Evolutionary conservation across 1,140 invertebrate genomes (phyloP).

Genomic region (Drosophila lacteicornis): DNA sequence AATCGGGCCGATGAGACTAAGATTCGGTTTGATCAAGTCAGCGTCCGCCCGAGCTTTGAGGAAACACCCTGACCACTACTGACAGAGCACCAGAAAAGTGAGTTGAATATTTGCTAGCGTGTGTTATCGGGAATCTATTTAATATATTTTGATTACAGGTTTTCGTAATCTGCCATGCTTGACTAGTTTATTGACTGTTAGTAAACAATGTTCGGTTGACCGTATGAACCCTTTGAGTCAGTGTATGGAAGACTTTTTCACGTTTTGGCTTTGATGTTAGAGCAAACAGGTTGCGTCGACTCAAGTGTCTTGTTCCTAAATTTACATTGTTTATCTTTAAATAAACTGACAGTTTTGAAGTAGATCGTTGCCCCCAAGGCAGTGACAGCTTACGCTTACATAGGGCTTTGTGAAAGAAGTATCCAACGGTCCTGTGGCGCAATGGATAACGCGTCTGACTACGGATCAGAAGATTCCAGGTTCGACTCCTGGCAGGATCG

Average conservation of each 20-base stretch:
- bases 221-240: too few relatives aligned
- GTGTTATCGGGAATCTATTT: slow-evolving; percentile 9
- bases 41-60: slow-evolving; percentile 4
- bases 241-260: not conserved
- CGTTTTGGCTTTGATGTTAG: not conserved
- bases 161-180: not conserved
- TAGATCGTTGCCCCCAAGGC: too few relatives aligned
- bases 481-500: slow-evolving; percentile 82
- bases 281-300: not conserved
- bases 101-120: not conserved
- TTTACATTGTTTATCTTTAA: not conserved
- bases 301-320: not conserved
- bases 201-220: not conserved
- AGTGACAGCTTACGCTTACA: not conserved
- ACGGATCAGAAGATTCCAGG: slow-evolving; percentile 91
- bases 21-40: slow-evolving; percentile 11
- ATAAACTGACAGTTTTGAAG: not conserved
- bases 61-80: slow-evolving; percentile 9
- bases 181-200: not conserved
- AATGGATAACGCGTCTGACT: slow-evolving; percentile 91
- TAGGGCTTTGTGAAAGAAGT: not conserved
- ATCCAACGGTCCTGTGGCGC: slow-evolving; percentile 87
- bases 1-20: too few relatives aligned
- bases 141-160: slow-evolving; percentile 3
- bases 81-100: too few relatives aligned